A percentile compares a stretch with the other conserved stretches of the same genome.
Evolutionary conservation across 64 coral and sea anemone genomes (phyloP).

Genomic region (Platygyra sinensis): DNA sequence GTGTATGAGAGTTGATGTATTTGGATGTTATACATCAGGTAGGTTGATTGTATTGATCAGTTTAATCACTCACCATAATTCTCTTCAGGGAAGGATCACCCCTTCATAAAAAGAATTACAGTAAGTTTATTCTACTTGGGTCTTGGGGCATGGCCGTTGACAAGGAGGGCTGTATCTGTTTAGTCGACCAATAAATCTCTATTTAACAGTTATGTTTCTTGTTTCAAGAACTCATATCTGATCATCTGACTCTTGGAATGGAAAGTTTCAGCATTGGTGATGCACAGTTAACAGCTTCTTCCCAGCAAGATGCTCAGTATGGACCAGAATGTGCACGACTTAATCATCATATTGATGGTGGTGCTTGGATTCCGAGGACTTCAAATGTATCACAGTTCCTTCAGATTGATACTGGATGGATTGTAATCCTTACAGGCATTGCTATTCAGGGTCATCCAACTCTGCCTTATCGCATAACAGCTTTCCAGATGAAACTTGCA

Average conservation of each 20-base stretch:
- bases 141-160: too few relatives aligned
- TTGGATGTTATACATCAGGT: background rate
- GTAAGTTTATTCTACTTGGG: too few relatives aligned
- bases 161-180: background rate
- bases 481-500: background rate
- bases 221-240: too few relatives aligned
- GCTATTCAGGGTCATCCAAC: background rate
- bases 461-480: background rate
- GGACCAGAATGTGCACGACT: background rate
- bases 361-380: background rate
- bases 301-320: background rate
- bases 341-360: slow-evolving; percentile 1
- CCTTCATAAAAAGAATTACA: background rate
- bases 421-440: slow-evolving; percentile 6
- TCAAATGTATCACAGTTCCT: background rate
- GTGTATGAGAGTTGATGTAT: slow-evolving; percentile 19
- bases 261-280: slow-evolving; percentile 2
- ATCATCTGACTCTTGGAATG: slow-evolving; percentile 1
- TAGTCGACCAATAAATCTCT: background rate
- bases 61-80: background rate
- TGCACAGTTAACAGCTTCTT: background rate
- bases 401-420: slow-evolving; percentile 4
- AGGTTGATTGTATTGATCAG: background rate
- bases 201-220: too few relatives aligned
- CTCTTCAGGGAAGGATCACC: background rate